Conservation (phyloP, 2,797 vertebrate species). For the Acanthurus lineatus region DNA sequence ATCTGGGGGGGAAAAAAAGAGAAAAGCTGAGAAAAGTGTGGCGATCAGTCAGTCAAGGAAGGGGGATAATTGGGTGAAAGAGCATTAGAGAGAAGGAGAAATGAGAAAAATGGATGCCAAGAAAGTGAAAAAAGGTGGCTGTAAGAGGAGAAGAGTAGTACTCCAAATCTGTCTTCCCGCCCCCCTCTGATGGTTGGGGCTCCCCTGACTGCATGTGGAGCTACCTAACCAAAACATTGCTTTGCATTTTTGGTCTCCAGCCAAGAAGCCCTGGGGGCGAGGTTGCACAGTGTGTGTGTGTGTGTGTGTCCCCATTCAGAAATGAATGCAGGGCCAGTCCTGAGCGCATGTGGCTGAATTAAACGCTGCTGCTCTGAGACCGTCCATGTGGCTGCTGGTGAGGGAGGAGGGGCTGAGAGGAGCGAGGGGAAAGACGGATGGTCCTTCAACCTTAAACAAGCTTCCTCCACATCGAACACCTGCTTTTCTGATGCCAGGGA, state of each 20-base stretch:
- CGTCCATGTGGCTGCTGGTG: constrained; percentile 48
- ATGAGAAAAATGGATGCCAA: not conserved
- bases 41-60: not conserved
- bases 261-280: constrained; percentile 52
- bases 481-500: constrained; percentile 64
- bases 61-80: not conserved
- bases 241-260: constrained; percentile 73
- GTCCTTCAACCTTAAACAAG: constrained; percentile 65
- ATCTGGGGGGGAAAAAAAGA: not conserved
- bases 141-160: not conserved
- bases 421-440: constrained; percentile 60
- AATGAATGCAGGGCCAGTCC: constrained; percentile 42
- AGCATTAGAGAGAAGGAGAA: not conserved
- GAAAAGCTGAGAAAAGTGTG: not conserved
- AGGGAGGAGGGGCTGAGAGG: constrained; percentile 37
- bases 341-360: constrained; percentile 36
- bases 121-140: not conserved
- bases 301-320: constrained; percentile 46
- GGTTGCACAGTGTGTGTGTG: constrained; percentile 7
- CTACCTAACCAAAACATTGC: constrained; percentile 75
- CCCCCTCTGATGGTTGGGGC: constrained; percentile 21
- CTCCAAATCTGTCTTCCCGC: not conserved
- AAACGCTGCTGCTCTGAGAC: constrained; percentile 45
- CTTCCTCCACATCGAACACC: constrained; percentile 75
- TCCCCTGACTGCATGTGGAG: constrained; percentile 57